Conservation (phyloP, 2,113 vertebrate genomes). For the Ceyx margarethae region DNA sequence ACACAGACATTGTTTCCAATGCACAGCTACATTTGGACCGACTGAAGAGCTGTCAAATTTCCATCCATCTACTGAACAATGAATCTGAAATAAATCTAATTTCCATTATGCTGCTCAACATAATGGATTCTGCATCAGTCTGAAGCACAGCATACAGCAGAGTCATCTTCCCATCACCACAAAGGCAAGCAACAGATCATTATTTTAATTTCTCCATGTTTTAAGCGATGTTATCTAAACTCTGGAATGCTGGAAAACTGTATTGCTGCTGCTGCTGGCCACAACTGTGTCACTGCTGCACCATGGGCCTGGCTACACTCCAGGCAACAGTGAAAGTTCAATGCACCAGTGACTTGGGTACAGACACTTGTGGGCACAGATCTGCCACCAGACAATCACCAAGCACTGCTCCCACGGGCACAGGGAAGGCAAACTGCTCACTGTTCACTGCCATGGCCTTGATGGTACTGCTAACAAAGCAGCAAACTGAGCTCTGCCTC, state of each 20-base stretch:
- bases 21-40: not conserved
- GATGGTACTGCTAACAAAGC: not conserved
- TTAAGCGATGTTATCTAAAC: not conserved
- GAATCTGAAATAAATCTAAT: not conserved
- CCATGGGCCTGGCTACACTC: not conserved
- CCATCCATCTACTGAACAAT: not conserved
- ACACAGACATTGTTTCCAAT: not conserved
- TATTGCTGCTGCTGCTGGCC: not conserved
- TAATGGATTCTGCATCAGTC: fast-evolving
- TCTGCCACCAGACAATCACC: not conserved
- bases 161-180: not conserved
- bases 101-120: not conserved
- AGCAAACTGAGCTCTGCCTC: not conserved
- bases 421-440: not conserved
- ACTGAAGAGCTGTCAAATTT: not conserved
- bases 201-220: not conserved
- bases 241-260: not conserved
- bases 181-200: not conserved
- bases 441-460: not conserved
- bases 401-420: not conserved
- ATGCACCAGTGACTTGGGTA: not conserved
- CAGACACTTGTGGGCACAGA: not conserved
- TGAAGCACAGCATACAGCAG: not conserved
- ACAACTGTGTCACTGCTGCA: fast-evolving
- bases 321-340: not conserved